Evolutionary conservation across 2,113 vertebrate genomes (phyloP), one percentile per base, ranked within the genome.

Genomic region (Charadrius vociferus): DNA sequence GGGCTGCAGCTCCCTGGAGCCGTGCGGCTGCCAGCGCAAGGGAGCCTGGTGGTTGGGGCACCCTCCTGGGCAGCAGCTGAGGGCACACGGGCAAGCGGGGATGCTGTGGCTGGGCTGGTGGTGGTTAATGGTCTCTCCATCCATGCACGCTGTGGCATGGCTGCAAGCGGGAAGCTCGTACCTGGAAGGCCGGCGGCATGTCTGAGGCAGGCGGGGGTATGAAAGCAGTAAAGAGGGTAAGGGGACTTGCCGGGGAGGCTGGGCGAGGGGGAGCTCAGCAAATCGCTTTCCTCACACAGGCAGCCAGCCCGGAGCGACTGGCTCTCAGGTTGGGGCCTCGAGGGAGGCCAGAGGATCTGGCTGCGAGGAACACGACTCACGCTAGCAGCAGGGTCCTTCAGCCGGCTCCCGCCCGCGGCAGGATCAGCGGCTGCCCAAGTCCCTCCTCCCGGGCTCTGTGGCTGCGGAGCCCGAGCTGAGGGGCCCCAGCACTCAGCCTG

Each of bases 371-470:
- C 81, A 52, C 12, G 53, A 85, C 70, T 81, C 23, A 1, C 3
- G 14, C 68, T 92, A 50, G 2, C 68, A 78, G 83, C 66, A 10
- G 83, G 89, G 36, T 71, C 90, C 74, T 56, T 59, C 70, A 61
- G 82, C 66, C 8, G 9, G 23, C 55, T 78, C 75, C 85, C 1
- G 36, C 84, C 88, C 5, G 80, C 26, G 4, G 49, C 49, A 24
- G 49, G 49, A 50, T 50, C 22, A 50, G 22, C 22, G 49, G 16
- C 70, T 86, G 67, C 92, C 80, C 75, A 32, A 73, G 56, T 82
- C 94, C 92, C 90, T 93, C 90, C 95, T 95, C 81, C 85, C 2
- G 16, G 10, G 27, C 77, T 53, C 3, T 3, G 88, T 80, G 88
- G 62, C 82, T 3, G 2, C 1, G 3, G 82, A 82, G 75, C 71